phyloP scores from a whole-genome alignment of 2,113 vertebrate species.

The Girardinichthys multiradiatus region DNA sequence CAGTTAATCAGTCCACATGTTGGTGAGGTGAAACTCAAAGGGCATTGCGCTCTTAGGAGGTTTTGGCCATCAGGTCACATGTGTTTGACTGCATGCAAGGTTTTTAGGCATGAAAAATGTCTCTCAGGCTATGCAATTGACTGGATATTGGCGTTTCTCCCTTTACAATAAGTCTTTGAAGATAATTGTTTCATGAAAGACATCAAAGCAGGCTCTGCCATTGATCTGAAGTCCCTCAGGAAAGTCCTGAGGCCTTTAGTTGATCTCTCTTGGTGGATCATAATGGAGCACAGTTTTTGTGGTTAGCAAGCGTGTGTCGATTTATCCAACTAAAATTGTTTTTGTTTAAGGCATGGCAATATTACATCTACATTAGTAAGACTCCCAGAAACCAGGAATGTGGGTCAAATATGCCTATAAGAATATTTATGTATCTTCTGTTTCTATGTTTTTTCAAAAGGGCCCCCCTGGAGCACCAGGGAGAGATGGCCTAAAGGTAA shows the following conservation, averaged over 20 bases:
- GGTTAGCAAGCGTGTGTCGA: background rate
- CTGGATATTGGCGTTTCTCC: conserved; percentile 30
- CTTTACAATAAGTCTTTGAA: conserved; percentile 13
- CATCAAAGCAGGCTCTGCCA: conserved; percentile 43
- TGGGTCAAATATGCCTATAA: background rate
- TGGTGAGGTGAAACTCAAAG: conserved; percentile 9
- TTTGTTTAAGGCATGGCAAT: background rate
- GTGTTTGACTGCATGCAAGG: conserved; percentile 23
- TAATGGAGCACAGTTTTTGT: conserved; percentile 11
- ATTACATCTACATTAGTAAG: background rate
- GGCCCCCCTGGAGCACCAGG: conserved; percentile 91
- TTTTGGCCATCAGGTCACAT: conserved; percentile 30
- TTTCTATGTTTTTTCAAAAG: conserved; percentile 70
- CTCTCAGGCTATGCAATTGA: conserved; percentile 30
- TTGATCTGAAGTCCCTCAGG: conserved; percentile 31
- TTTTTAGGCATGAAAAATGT: conserved; percentile 30
- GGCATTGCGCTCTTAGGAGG: conserved; percentile 21
- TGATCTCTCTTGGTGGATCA: conserved; percentile 15
- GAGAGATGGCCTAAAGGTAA: conserved; percentile 91
- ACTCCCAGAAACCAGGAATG: background rate
- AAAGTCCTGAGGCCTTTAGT: conserved; percentile 21
- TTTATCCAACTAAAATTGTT: conserved; percentile 9
- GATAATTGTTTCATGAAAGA: conserved; percentile 31
- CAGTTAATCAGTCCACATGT: conserved; percentile 12
- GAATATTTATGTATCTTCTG: background rate